These are phyloP conservation scores for Psittacara wagleri DNA, from an alignment of 2,113 vertebrate species.

Conservation along the genomic window DNA sequence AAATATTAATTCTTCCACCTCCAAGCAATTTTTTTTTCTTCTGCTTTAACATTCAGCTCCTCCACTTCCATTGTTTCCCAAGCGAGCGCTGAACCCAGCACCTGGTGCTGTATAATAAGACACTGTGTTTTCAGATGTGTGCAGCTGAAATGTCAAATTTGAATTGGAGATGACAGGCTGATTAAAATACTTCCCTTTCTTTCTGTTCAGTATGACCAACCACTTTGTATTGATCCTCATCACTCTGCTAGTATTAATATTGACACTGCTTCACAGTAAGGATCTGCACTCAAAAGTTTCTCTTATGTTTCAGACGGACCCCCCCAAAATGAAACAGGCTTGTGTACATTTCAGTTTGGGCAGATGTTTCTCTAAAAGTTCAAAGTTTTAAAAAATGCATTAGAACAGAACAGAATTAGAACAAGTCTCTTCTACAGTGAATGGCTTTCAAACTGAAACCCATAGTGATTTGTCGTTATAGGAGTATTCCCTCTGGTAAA, in stretches of 20 bases:
- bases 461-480: neutral
- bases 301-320: neutral
- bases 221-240: neutral
- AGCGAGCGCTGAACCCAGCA: neutral
- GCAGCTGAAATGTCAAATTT: neutral
- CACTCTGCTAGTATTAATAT: fast-evolving
- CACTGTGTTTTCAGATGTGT: neutral
- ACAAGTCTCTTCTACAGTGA: neutral
- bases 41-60: neutral
- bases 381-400: neutral
- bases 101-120: neutral
- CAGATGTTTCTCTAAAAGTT: neutral
- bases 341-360: fast-evolving
- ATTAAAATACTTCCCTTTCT: neutral
- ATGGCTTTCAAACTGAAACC: neutral
- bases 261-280: neutral
- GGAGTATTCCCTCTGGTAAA: neutral
- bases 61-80: neutral
- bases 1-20: neutral
- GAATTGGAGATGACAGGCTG: neutral
- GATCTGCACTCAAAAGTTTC: neutral
- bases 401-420: neutral
- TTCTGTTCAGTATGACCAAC: neutral
- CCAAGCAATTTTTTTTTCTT: neutral
- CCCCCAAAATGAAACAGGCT: neutral